Conservation (phyloP, 2,888 invertebrate species). For the Temnothorax rugatulus region DNA sequence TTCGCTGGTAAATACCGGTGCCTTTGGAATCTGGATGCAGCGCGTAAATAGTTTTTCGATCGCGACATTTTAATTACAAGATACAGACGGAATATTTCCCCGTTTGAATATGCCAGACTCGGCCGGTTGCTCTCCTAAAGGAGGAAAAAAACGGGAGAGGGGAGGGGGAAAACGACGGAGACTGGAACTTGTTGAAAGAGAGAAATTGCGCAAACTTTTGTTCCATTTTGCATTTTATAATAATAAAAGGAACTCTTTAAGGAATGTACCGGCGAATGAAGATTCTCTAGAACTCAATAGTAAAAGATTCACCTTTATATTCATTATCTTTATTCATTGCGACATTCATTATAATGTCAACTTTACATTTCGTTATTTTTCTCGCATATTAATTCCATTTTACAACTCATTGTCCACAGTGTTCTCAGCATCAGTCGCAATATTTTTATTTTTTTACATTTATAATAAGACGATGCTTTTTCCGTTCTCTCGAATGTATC, state of each 20-base stretch:
- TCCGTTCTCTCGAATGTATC: not conserved
- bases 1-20: not conserved
- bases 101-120: conserved; percentile 18
- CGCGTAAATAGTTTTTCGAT: conserved; percentile 53
- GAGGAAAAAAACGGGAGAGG: not conserved
- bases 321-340: conserved; percentile 43
- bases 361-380: conserved; percentile 9
- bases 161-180: not conserved
- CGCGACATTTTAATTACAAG: conserved; percentile 49
- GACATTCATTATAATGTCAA: conserved; percentile 21
- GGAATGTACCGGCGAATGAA: conserved; percentile 29
- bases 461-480: not conserved
- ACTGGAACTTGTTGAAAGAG: conserved; percentile 37
- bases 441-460: not conserved
- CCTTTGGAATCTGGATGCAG: conserved; percentile 16
- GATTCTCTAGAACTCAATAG: conserved; percentile 45
- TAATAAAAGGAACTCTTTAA: conserved; percentile 38
- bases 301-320: conserved; percentile 21
- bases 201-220: conserved; percentile 42
- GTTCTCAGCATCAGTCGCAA: not conserved
- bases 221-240: conserved; percentile 46
- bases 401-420: not conserved
- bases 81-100: conserved; percentile 37
- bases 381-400: conserved; percentile 27
- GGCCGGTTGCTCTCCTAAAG: not conserved